Percentiles rank a stretch among this genome's conserved stretches.
Conservation (phyloP, 2,797 vertebrate species). For the Lacerta agilis region DNA sequence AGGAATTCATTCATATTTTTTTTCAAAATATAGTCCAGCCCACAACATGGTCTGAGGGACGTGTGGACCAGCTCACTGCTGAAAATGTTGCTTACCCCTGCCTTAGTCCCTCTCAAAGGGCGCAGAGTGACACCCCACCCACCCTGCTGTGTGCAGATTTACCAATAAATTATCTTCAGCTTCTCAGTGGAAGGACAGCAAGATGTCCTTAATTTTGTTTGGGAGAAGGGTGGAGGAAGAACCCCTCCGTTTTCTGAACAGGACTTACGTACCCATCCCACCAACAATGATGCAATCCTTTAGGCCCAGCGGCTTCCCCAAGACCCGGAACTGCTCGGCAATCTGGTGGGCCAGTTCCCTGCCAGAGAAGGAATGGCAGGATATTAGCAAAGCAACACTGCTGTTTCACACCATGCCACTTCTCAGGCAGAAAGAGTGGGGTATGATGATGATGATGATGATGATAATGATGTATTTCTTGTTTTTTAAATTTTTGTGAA, state of each 20-base stretch:
- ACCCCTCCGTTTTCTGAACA: fast-evolving
- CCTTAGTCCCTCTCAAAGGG: background rate
- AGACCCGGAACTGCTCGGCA: slow-evolving; percentile 92
- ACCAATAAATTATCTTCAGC: background rate
- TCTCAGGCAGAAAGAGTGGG: too few relatives aligned
- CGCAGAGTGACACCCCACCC: too few relatives aligned
- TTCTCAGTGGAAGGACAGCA: background rate
- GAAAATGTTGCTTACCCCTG: too few relatives aligned
- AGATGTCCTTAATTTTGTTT: background rate
- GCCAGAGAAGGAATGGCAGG: background rate
- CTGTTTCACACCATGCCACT: background rate
- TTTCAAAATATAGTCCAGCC: too few relatives aligned
- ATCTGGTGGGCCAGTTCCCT: slow-evolving; percentile 98
- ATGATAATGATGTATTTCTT: too few relatives aligned
- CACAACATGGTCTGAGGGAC: too few relatives aligned
- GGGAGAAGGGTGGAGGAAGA: fast-evolving
- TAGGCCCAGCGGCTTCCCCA: slow-evolving; percentile 93
- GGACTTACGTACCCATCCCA: slow-evolving; percentile 86
- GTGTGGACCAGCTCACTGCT: too few relatives aligned
- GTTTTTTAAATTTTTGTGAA: too few relatives aligned
- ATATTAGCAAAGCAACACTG: background rate
- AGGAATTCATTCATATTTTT: too few relatives aligned
- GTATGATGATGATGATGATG: too few relatives aligned
- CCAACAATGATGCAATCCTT: slow-evolving; percentile 93
- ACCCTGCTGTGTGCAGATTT: background rate